Percentiles rank a stretch among this genome's conserved stretches.
Evolutionary conservation across 2,888 invertebrate genomes (phyloP).

Genomic region (Plutella xylostella): DNA sequence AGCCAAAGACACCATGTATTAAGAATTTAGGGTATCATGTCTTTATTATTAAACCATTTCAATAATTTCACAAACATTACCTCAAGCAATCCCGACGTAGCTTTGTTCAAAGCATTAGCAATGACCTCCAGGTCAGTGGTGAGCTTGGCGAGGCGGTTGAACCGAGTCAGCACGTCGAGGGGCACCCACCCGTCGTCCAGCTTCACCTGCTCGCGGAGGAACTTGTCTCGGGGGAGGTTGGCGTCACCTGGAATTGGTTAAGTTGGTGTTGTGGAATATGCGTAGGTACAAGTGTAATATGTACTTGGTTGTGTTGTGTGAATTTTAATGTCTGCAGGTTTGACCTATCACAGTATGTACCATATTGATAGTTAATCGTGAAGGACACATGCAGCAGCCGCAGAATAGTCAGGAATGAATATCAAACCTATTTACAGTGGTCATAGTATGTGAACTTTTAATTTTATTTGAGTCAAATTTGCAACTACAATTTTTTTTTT

Average conservation of each 20-base stretch:
- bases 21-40: too few species aligned
- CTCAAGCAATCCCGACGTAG: slow-evolving; percentile 78
- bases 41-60: too few species aligned
- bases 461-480: not conserved
- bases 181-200: slow-evolving; percentile 94
- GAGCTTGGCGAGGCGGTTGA: slow-evolving; percentile 85
- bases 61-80: slow-evolving; percentile 42
- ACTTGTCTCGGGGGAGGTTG: slow-evolving; percentile 93
- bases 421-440: too few species aligned
- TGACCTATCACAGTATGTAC: too few species aligned
- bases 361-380: not conserved
- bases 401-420: too few species aligned
- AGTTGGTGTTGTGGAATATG: not conserved
- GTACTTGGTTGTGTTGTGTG: not conserved
- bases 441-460: not conserved
- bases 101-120: slow-evolving; percentile 78
- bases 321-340: too few species aligned
- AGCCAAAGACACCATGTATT: too few species aligned
- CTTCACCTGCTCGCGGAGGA: slow-evolving; percentile 87
- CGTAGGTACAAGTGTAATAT: not conserved
- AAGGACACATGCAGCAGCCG: not conserved
- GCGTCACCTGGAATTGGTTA: slow-evolving; percentile 78
- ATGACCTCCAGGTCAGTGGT: slow-evolving; percentile 78
- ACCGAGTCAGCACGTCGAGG: slow-evolving; percentile 84
- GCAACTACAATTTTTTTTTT: not conserved